A percentile compares a stretch with the other conserved stretches of the same genome.
Conservation (phyloP, 64 coral and sea anemone species). For the Dendrophyllia cribrosa region DNA sequence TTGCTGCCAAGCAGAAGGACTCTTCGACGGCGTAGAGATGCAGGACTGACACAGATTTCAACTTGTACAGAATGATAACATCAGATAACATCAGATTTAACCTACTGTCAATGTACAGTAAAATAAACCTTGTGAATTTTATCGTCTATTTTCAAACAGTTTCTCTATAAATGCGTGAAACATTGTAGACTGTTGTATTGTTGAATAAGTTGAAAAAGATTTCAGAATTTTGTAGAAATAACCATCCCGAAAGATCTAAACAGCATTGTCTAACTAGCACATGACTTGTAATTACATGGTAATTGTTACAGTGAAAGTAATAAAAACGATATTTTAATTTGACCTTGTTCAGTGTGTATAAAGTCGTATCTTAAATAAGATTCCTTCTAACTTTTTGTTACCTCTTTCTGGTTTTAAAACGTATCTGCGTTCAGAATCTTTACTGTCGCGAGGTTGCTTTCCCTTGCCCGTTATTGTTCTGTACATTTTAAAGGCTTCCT, state of each 20-base stretch:
- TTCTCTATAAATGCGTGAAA: background rate
- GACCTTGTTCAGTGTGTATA: background rate
- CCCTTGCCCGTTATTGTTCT: background rate
- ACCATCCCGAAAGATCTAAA: background rate
- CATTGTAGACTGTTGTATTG: background rate
- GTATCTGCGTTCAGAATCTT: no score
- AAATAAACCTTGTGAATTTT: background rate
- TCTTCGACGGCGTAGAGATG: background rate
- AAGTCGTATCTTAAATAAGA: background rate
- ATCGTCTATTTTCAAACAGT: background rate
- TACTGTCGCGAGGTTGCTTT: background rate
- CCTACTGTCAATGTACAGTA: background rate
- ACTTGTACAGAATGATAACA: constrained; percentile 1
- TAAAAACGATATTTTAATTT: background rate
- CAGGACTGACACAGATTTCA: background rate
- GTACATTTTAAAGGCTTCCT: background rate
- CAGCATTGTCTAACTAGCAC: background rate
- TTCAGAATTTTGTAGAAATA: no score
- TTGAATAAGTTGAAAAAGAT: no score
- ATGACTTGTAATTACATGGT: no score
- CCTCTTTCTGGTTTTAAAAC: background rate
- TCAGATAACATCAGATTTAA: background rate
- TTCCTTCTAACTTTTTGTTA: background rate
- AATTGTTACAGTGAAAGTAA: background rate
- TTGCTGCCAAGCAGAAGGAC: constrained; percentile 64